These are phyloP conservation scores for Rhaphigaster nebulosa DNA, from an alignment of 2,888 invertebrate genomes.

Conservation along the genomic window DNA sequence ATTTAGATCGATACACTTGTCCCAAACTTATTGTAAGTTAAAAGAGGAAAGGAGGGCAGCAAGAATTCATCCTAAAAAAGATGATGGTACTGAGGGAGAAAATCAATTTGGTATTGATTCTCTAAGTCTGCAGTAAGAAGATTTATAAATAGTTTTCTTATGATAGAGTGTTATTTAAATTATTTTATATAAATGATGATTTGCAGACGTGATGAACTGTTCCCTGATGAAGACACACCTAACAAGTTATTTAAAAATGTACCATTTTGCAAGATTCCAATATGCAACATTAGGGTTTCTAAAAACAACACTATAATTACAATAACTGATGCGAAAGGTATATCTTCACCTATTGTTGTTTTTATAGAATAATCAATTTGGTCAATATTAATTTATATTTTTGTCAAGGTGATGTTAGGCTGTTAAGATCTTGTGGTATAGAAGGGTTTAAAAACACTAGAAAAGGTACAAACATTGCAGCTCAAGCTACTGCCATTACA, in stretches of 20 bases:
- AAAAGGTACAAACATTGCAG: constrained; percentile 97
- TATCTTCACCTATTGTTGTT: not conserved
- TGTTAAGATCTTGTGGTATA: constrained; percentile 83
- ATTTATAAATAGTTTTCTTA: constrained; percentile 8
- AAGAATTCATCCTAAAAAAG: constrained; percentile 70
- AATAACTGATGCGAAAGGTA: constrained; percentile 77
- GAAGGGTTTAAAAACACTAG: constrained; percentile 96
- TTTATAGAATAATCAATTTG: not conserved
- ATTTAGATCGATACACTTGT: not conserved
- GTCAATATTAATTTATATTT: constrained; percentile 50
- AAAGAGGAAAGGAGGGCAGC: constrained; percentile 68
- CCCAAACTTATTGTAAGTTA: constrained; percentile 63
- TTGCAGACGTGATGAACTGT: constrained; percentile 77
- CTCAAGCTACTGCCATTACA: constrained; percentile 91
- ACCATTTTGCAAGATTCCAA: constrained; percentile 83
- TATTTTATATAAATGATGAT: not conserved
- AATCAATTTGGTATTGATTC: constrained; percentile 79
- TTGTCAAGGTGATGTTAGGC: constrained; percentile 72
- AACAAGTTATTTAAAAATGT: constrained; percentile 81
- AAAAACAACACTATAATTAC: constrained; percentile 91
- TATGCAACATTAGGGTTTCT: constrained; percentile 85
- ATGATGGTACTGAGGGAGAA: constrained; percentile 87
- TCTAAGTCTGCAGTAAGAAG: not conserved
- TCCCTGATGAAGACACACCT: constrained; percentile 82
- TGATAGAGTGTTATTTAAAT: not conserved